Base-by-base conservation (phyloP, 2,797 vertebrate species). In the Microctenopoma stevenorrisi region DNA sequence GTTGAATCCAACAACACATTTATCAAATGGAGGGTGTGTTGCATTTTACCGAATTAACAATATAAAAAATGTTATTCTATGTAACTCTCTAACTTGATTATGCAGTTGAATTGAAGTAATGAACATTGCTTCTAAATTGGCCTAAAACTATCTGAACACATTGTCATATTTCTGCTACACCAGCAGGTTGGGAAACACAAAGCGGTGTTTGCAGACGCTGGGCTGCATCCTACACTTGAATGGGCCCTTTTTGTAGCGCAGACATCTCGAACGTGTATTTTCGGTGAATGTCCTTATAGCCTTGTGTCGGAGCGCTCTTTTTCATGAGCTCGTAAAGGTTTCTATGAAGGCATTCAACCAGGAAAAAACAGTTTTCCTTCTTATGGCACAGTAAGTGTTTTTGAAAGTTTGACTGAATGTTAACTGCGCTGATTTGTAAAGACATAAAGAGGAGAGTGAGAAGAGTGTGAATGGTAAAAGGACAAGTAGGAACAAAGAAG, bases 271-370 rank as follows among this genome's bases (percentile, higher is more conserved):
- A 79, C 50, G 0, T 1, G 4, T 65, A 54, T 71, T 77, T 83
- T 77, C 68, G 58, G 43, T 51, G 57, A 78, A 46, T 42, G 33
- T 74, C 67, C 54, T 38, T 25, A 49, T 16, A 82, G 75, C 77
- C 79, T 84, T 76, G 79, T 82, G 69, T 64, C 59, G 47, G 60
- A 67, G 49, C 53, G 46, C 63, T 57, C 37, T 79, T 64, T 67
- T 77, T 77, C 40, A 68, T 0, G 2, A 28, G 2, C 58, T 55
- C 44, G 57, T 74, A 74, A 76, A 64, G 49, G 66, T 74, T 76
- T 83, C 80, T 72, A 25, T 76, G 51, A 72, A 65, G 43, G 71
- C 43, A 64, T 68, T 67, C 53, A 18, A 35, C 63, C n/a, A 60
- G 48, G 5, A 33, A 68, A 70, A 76, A 72, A 30, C 60, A 72